Percentiles rank a stretch among this genome's conserved stretches.
Evolutionary conservation across 2,888 invertebrate genomes (phyloP).

Genomic region (Ptycholaimellus sp.): DNA sequence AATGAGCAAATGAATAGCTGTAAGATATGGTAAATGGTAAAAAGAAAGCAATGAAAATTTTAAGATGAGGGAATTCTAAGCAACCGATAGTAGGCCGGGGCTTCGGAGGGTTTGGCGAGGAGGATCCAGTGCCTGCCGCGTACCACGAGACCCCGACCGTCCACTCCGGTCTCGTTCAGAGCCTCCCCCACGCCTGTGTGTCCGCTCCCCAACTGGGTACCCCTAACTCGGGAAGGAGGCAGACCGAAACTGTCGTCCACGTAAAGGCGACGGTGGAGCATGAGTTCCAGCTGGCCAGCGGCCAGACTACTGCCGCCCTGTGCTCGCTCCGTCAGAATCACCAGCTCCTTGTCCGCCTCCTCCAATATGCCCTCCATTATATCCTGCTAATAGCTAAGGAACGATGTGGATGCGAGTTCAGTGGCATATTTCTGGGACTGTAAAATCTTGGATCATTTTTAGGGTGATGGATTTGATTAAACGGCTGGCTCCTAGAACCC

Average conservation of each 20-base stretch:
- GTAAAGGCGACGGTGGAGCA: constrained; percentile 10
- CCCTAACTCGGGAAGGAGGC: constrained; percentile 5
- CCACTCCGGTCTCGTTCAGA: constrained; percentile 48
- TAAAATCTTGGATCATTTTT: too few species aligned
- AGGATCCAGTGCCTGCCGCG: constrained; percentile 14
- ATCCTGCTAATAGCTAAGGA: too few species aligned
- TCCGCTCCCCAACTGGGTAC: not conserved
- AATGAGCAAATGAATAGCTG: too few species aligned
- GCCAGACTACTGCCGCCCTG: constrained; percentile 17
- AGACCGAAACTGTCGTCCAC: constrained; percentile 26
- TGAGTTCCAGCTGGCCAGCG: constrained; percentile 19
- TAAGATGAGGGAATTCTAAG: too few species aligned
- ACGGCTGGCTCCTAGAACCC: too few species aligned
- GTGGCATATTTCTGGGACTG: too few species aligned
- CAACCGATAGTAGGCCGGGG: too few species aligned
- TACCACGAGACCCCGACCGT: constrained; percentile 27
- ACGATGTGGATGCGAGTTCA: too few species aligned
- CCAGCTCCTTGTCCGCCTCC: constrained; percentile 20
- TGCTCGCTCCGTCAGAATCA: constrained; percentile 29
- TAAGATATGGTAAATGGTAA: too few species aligned
- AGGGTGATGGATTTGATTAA: too few species aligned
- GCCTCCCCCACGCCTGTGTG: constrained; percentile 57
- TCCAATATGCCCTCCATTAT: too few species aligned
- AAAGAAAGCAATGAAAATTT: too few species aligned
- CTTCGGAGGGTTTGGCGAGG: constrained; percentile 6